A percentile compares a stretch with the other conserved stretches of the same genome.
Evolutionary conservation across 2,113 vertebrate species (phyloP).

Genomic region (Clarias batrachus): DNA sequence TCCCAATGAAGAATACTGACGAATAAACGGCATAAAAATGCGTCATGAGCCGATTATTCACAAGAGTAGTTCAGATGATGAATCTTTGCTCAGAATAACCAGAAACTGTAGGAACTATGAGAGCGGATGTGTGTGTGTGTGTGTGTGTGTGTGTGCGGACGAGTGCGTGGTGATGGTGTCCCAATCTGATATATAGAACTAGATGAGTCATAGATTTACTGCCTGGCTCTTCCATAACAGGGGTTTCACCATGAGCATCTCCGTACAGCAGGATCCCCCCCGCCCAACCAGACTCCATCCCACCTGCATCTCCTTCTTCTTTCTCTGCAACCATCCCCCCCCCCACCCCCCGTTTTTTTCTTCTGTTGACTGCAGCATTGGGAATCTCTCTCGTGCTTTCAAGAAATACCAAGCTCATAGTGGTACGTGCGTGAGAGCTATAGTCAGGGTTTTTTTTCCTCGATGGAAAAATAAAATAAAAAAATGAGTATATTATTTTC

Average conservation of each 20-base stretch:
- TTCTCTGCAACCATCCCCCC: not conserved
- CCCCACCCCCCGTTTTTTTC: not conserved
- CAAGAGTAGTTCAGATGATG: not conserved
- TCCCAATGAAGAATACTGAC: not conserved
- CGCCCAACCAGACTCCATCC: not conserved
- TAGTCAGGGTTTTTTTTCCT: not conserved
- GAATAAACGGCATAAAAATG: too few species aligned
- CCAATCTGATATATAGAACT: constrained; percentile 29
- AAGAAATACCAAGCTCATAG: not conserved
- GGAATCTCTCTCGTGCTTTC: constrained; percentile 36
- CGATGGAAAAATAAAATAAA: not conserved
- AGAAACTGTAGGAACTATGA: not conserved
- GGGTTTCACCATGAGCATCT: constrained; percentile 49
- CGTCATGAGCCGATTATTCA: not conserved
- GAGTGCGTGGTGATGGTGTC: not conserved
- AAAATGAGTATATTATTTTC: not conserved
- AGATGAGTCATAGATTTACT: constrained; percentile 53
- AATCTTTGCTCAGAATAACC: not conserved
- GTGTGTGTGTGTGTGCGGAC: not conserved
- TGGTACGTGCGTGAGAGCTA: not conserved
- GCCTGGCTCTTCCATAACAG: constrained; percentile 41
- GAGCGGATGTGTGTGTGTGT: not conserved
- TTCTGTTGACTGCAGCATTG: constrained; percentile 43
- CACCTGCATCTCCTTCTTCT: constrained; percentile 10
- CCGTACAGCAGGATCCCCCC: constrained; percentile 45